Conservation (phyloP, 2,797 vertebrate species). For the Chromis chromis region DNA sequence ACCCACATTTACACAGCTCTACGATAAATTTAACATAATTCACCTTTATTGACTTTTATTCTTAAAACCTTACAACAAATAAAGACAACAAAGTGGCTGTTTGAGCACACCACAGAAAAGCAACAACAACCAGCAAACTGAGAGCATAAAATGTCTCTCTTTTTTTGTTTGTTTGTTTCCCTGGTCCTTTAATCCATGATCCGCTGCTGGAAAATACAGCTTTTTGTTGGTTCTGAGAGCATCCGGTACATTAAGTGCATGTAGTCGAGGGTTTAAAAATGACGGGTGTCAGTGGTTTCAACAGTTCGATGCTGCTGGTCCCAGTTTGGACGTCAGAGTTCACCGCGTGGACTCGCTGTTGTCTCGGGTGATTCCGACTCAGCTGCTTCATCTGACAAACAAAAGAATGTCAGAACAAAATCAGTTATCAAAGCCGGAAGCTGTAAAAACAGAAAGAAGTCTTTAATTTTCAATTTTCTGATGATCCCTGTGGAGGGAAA, state of each 20-base stretch:
- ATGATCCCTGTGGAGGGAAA: no score
- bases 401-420: not conserved
- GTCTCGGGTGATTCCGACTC: conserved; percentile 35
- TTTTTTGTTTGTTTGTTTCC: not conserved
- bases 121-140: conserved; percentile 29
- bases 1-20: not conserved
- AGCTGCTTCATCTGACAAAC: conserved; percentile 36
- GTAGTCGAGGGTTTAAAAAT: conserved; percentile 40
- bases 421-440: no score
- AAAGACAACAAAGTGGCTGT: conserved; percentile 41
- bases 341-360: conserved; percentile 52
- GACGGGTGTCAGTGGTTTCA: conserved; percentile 5
- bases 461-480: no score
- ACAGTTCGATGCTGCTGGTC: conserved; percentile 15
- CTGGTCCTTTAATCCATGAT: conserved; percentile 48
- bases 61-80: conserved; percentile 70
- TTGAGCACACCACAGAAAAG: conserved; percentile 40
- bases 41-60: conserved; percentile 68
- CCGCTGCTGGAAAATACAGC: conserved; percentile 38
- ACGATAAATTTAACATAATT: conserved; percentile 50
- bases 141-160: conserved; percentile 48
- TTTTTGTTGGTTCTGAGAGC: conserved; percentile 45
- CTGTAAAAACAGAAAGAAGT: no score
- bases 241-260: conserved; percentile 63
- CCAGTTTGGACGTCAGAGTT: conserved; percentile 75